Evolutionary conservation across 1,140 invertebrate species (phyloP), one percentile per base, ranked within the genome.

Genomic region (Bombus affinis): DNA sequence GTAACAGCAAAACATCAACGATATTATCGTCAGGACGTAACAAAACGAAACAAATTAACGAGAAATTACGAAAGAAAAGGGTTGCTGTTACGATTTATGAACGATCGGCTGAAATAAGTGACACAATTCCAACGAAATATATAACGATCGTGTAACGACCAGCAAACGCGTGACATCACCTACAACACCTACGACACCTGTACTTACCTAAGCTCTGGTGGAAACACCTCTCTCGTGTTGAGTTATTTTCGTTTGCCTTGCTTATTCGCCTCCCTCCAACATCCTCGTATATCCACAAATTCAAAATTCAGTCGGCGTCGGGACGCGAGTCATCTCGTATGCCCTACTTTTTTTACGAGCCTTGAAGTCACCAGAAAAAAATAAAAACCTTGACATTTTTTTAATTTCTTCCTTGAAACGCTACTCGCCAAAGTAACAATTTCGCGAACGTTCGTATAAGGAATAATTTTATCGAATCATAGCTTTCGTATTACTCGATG

Each of bases 201-300:
- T 71, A 76, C 5, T 18, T 18, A 76, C 5, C n/a, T 18, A 62
- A 62, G 37, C 25, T 74, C 77, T 88, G 57, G 72, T 79, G 71
- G 71, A 81, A 79, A 88, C 88, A 83, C 89, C 72, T 86, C 81
- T 78, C 57, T 39, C 73, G 42, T 39, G 78, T 42, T 74, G 37
- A 62, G 88, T 92, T 93, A 93, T 93, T 93, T 93, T 92, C 71
- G 91, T 91, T 89, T 71, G 15, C 70, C 81, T 89, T 68, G 74
- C 66, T 81, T 84, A 70, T 39, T 62, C 74, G 75, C 74, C 57
- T 65, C 81, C 78, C 79, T 74, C 77, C 75, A 78, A 78, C 74
- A 65, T 66, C 37, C 75, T 62, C 75, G 62, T 15, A 25, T 76
- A 15, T 85, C 72, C 77, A 71, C 62, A 89, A 91, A 91, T 91